Base-by-base conservation (phyloP, 2,797 vertebrate species). In the Eospalax fontanierii region DNA sequence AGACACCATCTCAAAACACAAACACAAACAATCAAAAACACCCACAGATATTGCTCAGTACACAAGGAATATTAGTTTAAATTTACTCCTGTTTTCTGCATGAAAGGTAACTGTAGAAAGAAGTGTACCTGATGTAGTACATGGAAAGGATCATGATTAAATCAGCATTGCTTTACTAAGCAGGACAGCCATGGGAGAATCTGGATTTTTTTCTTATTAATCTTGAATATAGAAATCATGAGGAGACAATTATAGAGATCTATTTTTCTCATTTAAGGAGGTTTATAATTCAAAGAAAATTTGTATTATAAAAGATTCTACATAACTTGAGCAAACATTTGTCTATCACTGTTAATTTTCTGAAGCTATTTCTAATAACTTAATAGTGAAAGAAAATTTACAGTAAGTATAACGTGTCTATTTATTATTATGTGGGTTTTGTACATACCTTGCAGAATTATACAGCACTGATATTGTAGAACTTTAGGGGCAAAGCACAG, bases 21-120 rank as follows among this genome's bases (percentile, higher is more conserved):
- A 50, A 50, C 50, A 54, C 14, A 54, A 14, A 15, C 50, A 15
- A 54, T 9, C 50, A 54, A 54, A 9, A 54, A 54, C 50, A 54
- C 2, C 50, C 50, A 9, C 2, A 95, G 90, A 50, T 28, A 33
- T 4, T 4, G 35, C 40, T 74, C 43, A 83, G 38, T 65, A 88
- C 16, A 59, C 46, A 86, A 85, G 87, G 92, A 70, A 8, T 70
- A 40, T 10, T 54, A 54, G 28, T 54, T 85, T 81, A 88, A 85
- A 79, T 6, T 24, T 22, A 26, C 1, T 90, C 16, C 1, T 54
- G 24, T 59, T 81, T 73, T 43, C 5, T 33, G 22, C 4, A 19
- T 59, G 16, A 93, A 76, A 6, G 24, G 8, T 54, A 63, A 79
- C 21, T 90, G 5, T n/a, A 81, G 22, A 16, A 78, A 74, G 57